phyloP scores from a whole-genome alignment of 2,888 invertebrate genomes.

The Apocheima hispidaria region DNA sequence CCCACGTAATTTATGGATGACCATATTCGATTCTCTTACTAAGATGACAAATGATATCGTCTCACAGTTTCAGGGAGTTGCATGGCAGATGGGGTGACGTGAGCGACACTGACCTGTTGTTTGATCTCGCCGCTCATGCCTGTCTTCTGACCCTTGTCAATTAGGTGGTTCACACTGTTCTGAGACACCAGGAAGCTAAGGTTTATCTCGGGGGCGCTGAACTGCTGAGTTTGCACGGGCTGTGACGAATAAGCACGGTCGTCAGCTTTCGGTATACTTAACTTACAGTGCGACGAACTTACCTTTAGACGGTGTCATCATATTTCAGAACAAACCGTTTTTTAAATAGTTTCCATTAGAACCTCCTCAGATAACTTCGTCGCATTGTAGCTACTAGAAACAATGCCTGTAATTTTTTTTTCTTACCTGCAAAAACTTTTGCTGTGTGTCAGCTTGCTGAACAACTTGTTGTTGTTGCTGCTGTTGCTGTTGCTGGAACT shows the following conservation, averaged over 20 bases:
- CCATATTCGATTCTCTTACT: neutral
- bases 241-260: conserved; percentile 27
- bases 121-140: conserved; percentile 76
- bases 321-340: no score
- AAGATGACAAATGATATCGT: neutral
- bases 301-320: neutral
- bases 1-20: neutral
- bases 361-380: neutral
- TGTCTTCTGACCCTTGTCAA: conserved; percentile 75
- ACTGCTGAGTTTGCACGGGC: conserved; percentile 74
- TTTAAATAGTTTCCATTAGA: no score
- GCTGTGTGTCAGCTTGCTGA: conserved; percentile 71
- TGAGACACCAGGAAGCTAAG: conserved; percentile 74
- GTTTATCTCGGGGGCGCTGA: conserved; percentile 78
- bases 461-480: conserved; percentile 72
- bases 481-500: conserved; percentile 54
- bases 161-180: conserved; percentile 74
- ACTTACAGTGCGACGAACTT: neutral
- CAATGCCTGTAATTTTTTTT: neutral
- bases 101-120: conserved; percentile 65
- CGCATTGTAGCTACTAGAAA: neutral
- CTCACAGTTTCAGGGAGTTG: neutral
- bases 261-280: neutral
- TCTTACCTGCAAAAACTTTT: conserved; percentile 77
- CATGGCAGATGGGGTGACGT: conserved; percentile 8